phyloP scores from a whole-genome alignment of 2,113 vertebrate genomes.

The Malaclemys terrapin region DNA sequence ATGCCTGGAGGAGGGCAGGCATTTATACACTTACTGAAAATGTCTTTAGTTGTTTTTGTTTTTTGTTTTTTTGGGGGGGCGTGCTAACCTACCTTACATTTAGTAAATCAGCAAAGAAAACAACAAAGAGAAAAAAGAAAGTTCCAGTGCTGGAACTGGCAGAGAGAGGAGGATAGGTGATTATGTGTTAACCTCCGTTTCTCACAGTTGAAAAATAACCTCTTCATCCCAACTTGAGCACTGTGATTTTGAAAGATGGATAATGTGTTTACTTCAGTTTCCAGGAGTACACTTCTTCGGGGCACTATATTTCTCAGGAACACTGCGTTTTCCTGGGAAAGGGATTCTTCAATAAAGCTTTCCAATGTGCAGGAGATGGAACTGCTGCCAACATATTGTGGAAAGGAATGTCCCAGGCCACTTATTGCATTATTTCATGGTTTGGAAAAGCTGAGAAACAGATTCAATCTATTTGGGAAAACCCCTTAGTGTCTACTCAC shows the following conservation, averaged over 20 bases:
- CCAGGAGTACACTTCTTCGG: conserved; percentile 41
- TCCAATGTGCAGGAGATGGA: not conserved
- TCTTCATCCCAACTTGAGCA: not conserved
- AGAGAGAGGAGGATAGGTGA: not conserved
- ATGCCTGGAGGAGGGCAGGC: not conserved
- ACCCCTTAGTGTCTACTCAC: not conserved
- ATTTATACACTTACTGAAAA: not conserved
- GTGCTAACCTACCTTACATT: accelerated
- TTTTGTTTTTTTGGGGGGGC: no score
- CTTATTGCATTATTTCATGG: not conserved
- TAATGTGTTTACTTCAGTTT: conserved; percentile 15
- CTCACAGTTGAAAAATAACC: not conserved
- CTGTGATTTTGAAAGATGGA: not conserved
- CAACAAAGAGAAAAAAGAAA: not conserved
- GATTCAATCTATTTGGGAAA: not conserved
- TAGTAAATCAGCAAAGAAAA: not conserved
- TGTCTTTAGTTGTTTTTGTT: not conserved
- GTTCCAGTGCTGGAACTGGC: not conserved
- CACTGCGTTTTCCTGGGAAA: conserved; percentile 67
- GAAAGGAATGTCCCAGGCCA: conserved; percentile 10
- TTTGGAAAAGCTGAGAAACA: conserved; percentile 14
- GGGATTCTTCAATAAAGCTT: conserved; percentile 5
- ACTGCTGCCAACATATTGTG: conserved; percentile 49
- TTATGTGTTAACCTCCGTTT: not conserved
- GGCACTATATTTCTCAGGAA: conserved; percentile 18